Evolutionary conservation across 2,888 invertebrate genomes (phyloP), one percentile per base, ranked within the genome.

Genomic region (Acrobeloides nanus): DNA sequence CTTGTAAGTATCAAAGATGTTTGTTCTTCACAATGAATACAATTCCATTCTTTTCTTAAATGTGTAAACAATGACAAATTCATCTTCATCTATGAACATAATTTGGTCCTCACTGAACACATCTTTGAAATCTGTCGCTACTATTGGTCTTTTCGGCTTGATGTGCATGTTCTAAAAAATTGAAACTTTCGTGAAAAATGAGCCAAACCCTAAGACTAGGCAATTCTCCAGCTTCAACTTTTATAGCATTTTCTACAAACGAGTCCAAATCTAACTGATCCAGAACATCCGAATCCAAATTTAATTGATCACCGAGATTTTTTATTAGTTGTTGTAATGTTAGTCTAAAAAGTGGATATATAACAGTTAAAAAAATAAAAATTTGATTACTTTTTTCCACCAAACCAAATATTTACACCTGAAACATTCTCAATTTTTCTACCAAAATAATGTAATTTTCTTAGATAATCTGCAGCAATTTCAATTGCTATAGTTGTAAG

Each of bases 301-400:
- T 68, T 49, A 69, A 59, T 39, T 69, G 69, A 34, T 69, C 69
- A 1, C 68, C 68, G 2, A 69, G 56, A 33, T 69, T 65, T 40
- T 58, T 55, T 5, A 69, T 66, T n/a, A 69, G 40, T 12, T 60
- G 61, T 45, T 67, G 62, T 59, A 69, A 60, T 10, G 61, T 64
- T 34, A 69, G 64, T 46, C 67, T 68, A 41, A 29, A 62, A 45
- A 3, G 15, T 21, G 12, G 15, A 23, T 35, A 4, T 35, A 21
- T 21, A 10, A n/a, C 12, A n/a, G 20, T 20, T 4, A 35, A 4
- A 10, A 35, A 35, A 3, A 1, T 35, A n/a, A n/a, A n/a, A n/a
- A n/a, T n/a, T n/a, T n/a, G n/a, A n/a, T 24, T 24, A 66, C 67
- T 67, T 66, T 39, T 64, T 66, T 18, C 68, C 68, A 20, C 68